Base-by-base conservation (phyloP, 2,888 invertebrate species). In the Cephalotes varians region DNA sequence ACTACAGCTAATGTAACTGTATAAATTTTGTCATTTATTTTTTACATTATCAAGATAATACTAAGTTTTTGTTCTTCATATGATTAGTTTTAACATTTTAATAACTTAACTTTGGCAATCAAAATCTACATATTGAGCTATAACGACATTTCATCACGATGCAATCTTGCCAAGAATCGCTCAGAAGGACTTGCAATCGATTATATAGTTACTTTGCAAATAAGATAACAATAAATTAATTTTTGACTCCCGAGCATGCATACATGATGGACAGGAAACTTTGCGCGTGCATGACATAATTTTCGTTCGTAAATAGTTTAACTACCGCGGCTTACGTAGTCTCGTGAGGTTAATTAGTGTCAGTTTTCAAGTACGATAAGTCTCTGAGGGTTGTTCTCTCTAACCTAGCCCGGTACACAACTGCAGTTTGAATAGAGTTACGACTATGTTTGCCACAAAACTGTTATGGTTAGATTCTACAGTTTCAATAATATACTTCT, bases 291-390 rank as follows among this genome's bases (percentile, higher is more conserved):
- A 69, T 51, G 72, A 60, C 74, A 83, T 82, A 87, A 90, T 89
- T 90, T 88, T 86, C 81, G 67, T 86, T 85, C 74, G 85, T 34
- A 71, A 81, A 90, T 86, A 90, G 86, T 87, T 90, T 58, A 83
- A 87, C 85, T 86, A 84, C 84, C 76, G 81, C 76, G 44, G 83
- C 83, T 85, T 84, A 87, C 64, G 47, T 77, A 74, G 77, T 85
- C 84, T 71, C 74, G 76, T 54, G 64, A 82, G 84, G 87, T 90
- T 90, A 90, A 90, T 90, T 90, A 90, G 88, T 79, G 85, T 88
- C 88, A 87, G 88, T 90, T 88, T 88, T 90, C 87, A 88, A 90
- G 90, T 87, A 76, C 86, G 88, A 90, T 88, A 90, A 90, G 88
- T 87, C 88, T 90, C 85, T 65, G 77, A 64, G 86, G 86, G 85